Evolutionary conservation across 2,113 vertebrate species (phyloP), one percentile per base, ranked within the genome.

Genomic region (Gorsachius goisagi): DNA sequence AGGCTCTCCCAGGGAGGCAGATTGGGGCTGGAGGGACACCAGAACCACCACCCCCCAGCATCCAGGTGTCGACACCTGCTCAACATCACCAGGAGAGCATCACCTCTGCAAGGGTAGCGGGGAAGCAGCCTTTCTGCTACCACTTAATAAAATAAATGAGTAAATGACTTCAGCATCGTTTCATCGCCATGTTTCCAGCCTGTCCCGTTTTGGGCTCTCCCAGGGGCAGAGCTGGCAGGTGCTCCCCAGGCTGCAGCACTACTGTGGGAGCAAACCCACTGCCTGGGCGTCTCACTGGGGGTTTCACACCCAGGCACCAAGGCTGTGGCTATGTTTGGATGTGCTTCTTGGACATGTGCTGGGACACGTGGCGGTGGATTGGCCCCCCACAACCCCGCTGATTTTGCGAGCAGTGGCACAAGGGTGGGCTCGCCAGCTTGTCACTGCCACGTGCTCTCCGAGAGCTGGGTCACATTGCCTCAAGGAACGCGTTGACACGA

Each of bases 11-110:
- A 26, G 18, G 45, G 30, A 19, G 18, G n/a, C 39, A 52, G n/a
- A 15, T 1, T 9, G 26, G 50, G 44, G 20, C 9, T 32, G 88
- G n/a, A 15, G 64, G 21, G 39, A 49, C 58, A 41, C 26, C n/a
- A 10, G 0, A 0, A 37, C 45, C 58, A n/a, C 0, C 44, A 12
- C 2, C 11, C 32, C 1, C n/a, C 56, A 24, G 32, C 5, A 11
- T 28, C 49, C 62, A 37, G 39, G 75, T 67, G 27, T 5, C 7
- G 12, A 35, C 28, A 37, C 59, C 89, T 59, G 41, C 55, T 39
- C n/a, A 28, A 76, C 56, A 28, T 33, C 41, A 6, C 27, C 35
- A 8, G 53, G 39, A 55, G 24, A 67, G 26, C 32, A 19, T 23
- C 28, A 9, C 9, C 12, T 20, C 9, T 0, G 0, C 16, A 2